A percentile compares a stretch with the other conserved stretches of the same genome.
Conservation (phyloP, 2,797 vertebrate species). For the Vultur gryphus region DNA sequence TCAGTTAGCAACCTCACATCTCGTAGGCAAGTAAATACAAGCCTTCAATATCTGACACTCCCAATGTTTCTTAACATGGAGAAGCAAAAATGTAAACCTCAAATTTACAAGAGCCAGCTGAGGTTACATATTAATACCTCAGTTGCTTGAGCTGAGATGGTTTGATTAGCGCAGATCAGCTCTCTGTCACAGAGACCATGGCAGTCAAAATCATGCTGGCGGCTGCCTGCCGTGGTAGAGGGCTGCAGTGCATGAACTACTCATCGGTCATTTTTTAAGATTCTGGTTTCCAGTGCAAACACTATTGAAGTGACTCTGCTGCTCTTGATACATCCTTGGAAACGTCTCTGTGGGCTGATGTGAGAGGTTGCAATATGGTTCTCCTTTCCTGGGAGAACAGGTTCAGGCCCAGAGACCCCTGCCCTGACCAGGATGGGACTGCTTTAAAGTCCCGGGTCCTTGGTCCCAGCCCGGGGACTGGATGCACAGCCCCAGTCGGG, state of each 20-base stretch:
- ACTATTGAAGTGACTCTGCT: neutral
- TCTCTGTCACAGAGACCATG: neutral
- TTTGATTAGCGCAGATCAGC: neutral
- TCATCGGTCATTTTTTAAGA: neutral
- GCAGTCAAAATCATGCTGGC: neutral
- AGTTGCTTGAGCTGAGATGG: neutral
- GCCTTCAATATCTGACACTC: neutral
- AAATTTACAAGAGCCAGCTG: neutral
- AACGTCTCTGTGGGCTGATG: neutral
- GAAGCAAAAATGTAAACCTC: neutral
- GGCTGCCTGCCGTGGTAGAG: neutral
- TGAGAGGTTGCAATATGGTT: neutral
- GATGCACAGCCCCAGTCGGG: neutral
- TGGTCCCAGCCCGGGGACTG: neutral
- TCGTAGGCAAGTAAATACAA: neutral
- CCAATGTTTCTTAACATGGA: neutral
- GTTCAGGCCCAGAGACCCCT: neutral
- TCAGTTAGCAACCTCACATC: neutral
- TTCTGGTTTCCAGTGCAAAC: neutral
- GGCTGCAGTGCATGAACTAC: neutral
- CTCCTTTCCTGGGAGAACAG: neutral
- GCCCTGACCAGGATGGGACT: fast-evolving
- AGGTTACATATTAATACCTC: neutral
- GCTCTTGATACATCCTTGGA: neutral
- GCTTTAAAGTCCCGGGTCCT: neutral